Base-by-base conservation (phyloP, 2,888 invertebrate species). In the Gastracanthus pulcherrimus region DNA sequence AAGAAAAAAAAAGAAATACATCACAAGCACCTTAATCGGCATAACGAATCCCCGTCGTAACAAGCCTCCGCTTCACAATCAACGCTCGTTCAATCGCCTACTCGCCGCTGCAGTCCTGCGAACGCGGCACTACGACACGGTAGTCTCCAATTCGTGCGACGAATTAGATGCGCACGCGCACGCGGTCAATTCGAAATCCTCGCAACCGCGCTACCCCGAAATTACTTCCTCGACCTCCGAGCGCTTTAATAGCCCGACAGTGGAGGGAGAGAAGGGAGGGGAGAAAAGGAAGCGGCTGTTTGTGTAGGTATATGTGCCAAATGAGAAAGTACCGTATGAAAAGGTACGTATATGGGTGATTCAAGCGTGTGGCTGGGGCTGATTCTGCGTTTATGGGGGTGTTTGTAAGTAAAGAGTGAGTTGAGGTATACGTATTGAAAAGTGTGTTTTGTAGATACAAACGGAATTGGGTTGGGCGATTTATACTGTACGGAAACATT, bases 341-440 rank as follows among this genome's bases (percentile, higher is more conserved):
- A 87, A 88, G 87, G 87, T 86, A 88, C 13, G 55, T 87, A 86
- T 87, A 87, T 84, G 86, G 84, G 86, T 87, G 86, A n/a, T n/a
- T n/a, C n/a, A n/a, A n/a, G n/a, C n/a, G n/a, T n/a, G n/a, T n/a
- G n/a, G n/a, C n/a, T n/a, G n/a, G n/a, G n/a, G n/a, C n/a, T n/a
- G n/a, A n/a, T n/a, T n/a, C n/a, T n/a, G n/a, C n/a, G n/a, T n/a
- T n/a, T n/a, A n/a, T n/a, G n/a, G n/a, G n/a, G n/a, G n/a, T n/a
- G n/a, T n/a, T n/a, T n/a, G n/a, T n/a, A n/a, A n/a, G n/a, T n/a
- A n/a, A n/a, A n/a, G n/a, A n/a, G n/a, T n/a, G n/a, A n/a, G n/a
- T n/a, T n/a, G n/a, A n/a, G n/a, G n/a, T n/a, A n/a, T n/a, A n/a
- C n/a, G n/a, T n/a, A n/a, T n/a, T n/a, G n/a, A n/a, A n/a, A n/a